These are phyloP conservation scores for Onthophagus taurus DNA, from an alignment of 1,140 invertebrate genomes.

Conservation along the genomic window DNA sequence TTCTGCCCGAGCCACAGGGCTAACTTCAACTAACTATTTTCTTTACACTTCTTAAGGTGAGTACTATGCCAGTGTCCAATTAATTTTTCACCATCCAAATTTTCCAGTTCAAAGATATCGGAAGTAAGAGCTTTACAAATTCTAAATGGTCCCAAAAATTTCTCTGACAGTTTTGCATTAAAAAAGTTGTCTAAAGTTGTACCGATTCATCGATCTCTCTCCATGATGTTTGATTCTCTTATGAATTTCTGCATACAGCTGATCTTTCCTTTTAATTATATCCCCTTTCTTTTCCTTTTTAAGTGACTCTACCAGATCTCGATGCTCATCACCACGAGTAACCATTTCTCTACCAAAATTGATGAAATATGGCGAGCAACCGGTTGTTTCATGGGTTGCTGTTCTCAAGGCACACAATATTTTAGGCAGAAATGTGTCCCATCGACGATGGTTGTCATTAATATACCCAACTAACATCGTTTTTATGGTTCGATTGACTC, in stretches of 20 bases:
- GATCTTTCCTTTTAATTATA: too few species aligned
- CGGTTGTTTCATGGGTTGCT: slow-evolving; percentile 26
- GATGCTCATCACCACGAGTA: too few species aligned
- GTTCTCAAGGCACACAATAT: slow-evolving; percentile 26
- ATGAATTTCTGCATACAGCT: too few species aligned
- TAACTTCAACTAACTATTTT: too few species aligned
- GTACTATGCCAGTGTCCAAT: background rate
- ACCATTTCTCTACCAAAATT: slow-evolving; percentile 17
- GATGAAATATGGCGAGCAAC: slow-evolving; percentile 24
- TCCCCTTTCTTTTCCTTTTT: too few species aligned
- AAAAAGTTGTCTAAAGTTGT: too few species aligned
- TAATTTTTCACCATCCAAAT: background rate
- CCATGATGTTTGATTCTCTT: too few species aligned
- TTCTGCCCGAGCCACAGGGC: too few species aligned
- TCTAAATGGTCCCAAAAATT: slow-evolving; percentile 12
- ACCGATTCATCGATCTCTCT: too few species aligned
- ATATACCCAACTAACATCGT: slow-evolving; percentile 26
- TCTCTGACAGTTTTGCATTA: slow-evolving; percentile 2
- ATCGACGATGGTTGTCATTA: slow-evolving; percentile 25
- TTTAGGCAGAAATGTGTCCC: slow-evolving; percentile 25
- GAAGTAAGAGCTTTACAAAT: background rate
- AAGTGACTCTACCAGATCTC: too few species aligned
- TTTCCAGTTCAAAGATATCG: slow-evolving; percentile 1
- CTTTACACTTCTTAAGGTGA: too few species aligned
- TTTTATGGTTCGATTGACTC: slow-evolving; percentile 27